Percentiles rank a stretch among this genome's conserved stretches.
Conservation (phyloP, 2,113 vertebrate genomes). For the Melanerpes aurifrons region DNA sequence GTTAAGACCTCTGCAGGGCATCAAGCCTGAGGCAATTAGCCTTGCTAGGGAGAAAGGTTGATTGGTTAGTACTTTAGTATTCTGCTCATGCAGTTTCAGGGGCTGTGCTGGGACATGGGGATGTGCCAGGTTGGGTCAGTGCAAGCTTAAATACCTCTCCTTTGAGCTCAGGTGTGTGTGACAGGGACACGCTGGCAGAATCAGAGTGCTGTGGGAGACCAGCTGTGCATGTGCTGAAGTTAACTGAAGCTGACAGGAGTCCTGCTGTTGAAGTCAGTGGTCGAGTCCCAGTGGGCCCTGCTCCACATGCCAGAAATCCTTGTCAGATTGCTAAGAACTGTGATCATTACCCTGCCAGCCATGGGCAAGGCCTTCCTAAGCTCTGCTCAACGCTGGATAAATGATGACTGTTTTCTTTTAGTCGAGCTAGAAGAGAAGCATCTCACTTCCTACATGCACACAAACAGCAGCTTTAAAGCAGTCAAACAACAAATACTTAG, state of each 20-base stretch:
- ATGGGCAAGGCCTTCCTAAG: neutral
- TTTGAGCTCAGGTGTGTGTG: neutral
- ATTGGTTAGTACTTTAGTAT: conserved; percentile 18
- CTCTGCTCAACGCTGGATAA: neutral
- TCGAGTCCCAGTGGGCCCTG: neutral
- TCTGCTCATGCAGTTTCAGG: neutral
- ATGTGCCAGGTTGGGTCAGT: neutral
- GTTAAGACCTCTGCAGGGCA: neutral
- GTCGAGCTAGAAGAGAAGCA: neutral
- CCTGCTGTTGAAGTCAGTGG: neutral
- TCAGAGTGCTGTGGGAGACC: neutral
- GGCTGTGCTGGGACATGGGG: neutral
- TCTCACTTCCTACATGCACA: neutral
- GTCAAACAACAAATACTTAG: neutral
- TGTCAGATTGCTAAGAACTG: neutral
- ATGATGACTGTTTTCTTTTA: neutral
- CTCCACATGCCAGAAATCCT: neutral
- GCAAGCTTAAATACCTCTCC: neutral
- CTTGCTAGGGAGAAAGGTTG: neutral
- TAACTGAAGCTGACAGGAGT: neutral
- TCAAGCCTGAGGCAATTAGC: conserved; percentile 16
- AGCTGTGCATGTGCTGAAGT: neutral
- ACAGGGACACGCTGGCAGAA: neutral
- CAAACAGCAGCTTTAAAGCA: neutral
- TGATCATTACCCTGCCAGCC: neutral